Evolutionary conservation across 2,113 vertebrate genomes (phyloP), one percentile per base, ranked within the genome.

Genomic region (Petrocephalus zakoni): DNA sequence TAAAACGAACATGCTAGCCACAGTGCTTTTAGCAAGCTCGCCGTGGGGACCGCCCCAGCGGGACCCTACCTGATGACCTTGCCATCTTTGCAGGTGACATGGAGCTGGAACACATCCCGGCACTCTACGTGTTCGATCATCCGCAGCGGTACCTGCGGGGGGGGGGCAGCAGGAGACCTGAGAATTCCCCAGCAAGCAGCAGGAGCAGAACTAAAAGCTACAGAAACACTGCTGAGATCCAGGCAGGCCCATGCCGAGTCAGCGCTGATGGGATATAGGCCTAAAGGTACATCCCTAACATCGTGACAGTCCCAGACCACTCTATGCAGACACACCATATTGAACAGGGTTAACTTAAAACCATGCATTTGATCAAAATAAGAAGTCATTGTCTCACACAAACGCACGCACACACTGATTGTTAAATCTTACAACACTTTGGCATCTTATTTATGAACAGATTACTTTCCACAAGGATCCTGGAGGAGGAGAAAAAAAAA

Each of bases 71-170:
- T 97, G 93, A 99, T 96, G 56, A 99, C 96, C 94, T 99, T 99
- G 94, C 98, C 98, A 95, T 99, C 98, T 93, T 99, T 99, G 93
- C 98, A 99, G 89, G 97, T 99, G 93, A 99, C 95, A 78, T 98
- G 97, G 89, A 99, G 97, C 87, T 99, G 98, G 93, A 99, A 98
- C 94, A 98, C 99, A 87, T 99, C 98, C 21, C 98, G 95, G 92
- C 97, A 98, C 94, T 99, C 98, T 61, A 97, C 96, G 2, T 94
- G 96, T 93, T 99, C 98, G 51, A 99, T 97, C 75, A 99, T 96
- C 94, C 98, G 98, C 91, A 99, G 92, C 2, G 98, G 98, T 93
- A 99, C 97, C 98, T 99, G 94, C 51, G 93, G 95, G 42, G 53
- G 47, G 58, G 37, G 22, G 52, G 0, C n/a, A n/a, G n/a, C n/a